Base-by-base conservation (phyloP, 2,797 vertebrate genomes). In the Eulemur rubriventer region DNA sequence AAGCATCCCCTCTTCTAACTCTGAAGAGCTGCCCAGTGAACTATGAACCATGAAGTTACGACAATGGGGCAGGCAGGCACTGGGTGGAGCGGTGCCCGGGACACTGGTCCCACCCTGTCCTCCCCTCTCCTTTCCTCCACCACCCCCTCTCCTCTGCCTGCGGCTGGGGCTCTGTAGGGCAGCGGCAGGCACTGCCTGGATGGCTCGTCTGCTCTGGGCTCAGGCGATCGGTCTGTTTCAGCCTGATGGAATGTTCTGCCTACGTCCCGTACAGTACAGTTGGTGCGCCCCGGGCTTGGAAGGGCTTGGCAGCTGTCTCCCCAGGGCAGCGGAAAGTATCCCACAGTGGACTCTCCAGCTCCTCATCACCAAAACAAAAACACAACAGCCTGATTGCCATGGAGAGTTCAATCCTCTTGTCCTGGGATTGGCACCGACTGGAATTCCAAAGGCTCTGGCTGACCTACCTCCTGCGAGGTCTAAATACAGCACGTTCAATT, bases 391-490 rank as follows among this genome's bases (percentile, higher is more conserved):
- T 4, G 35, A 98, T 98, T 33, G 55, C 97, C 95, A 98, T 97
- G 98, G 97, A 98, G 97, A 98, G 95, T 96, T 96, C 98, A 97
- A 93, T 94, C 96, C 95, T 94, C 96, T 96, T 95, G 86, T 97
- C 91, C 91, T 93, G 95, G 95, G 94, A 95, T 93, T 98, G 97
- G 98, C 97, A 97, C 93, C 0, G 13, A 86, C 91, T 57, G 70
- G 92, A 97, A 98, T 98, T 98, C 98, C 96, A 92, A 75, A 72
- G 91, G 91, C 87, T 96, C 91, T 81, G 82, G 55, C 97, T 69
- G 57, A 84, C 59, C 81, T 72, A 93, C 90, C 96, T 97, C 96
- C 94, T 26, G 55, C 80, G 69, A 97, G 38, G 67, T 95, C 91
- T 94, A 96, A 98, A 98, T 92, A 81, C 76, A 30, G 76, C 65